Conservation (phyloP, 2,113 vertebrate genomes). For the Pelecanus crispus region DNA sequence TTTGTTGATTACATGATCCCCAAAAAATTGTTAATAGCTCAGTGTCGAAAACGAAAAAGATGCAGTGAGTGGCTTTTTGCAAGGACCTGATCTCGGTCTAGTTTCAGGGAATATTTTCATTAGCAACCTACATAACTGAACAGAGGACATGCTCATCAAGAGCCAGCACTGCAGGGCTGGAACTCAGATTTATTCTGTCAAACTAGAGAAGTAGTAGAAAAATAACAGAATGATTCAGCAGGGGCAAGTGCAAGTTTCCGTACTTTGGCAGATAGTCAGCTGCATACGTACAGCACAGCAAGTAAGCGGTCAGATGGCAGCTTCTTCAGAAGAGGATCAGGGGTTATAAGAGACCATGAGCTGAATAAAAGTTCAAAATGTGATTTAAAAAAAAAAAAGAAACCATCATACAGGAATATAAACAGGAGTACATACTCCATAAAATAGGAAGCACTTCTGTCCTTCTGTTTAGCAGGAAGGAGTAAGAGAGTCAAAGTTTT, state of each 20-base stretch:
- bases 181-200: not conserved
- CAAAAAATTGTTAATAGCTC: not conserved
- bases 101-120: not conserved
- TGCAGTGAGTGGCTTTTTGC: not conserved
- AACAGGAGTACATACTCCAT: not conserved
- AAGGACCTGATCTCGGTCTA: not conserved
- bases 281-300: not conserved
- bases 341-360: not conserved
- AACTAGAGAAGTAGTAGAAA: not conserved
- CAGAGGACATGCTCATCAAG: not conserved
- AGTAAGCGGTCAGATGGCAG: not conserved
- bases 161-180: not conserved
- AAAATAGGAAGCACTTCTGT: not conserved
- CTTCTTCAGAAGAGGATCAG: not conserved
- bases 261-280: not conserved
- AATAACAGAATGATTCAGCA: not conserved
- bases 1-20: not conserved
- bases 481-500: not conserved
- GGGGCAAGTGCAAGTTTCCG: fast-evolving
- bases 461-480: not conserved
- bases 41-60: not conserved
- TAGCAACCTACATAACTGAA: not conserved
- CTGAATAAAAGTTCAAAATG: not conserved
- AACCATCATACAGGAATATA: not conserved
- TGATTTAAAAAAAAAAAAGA: not conserved